Conservation (phyloP, 35 echinoderm and acorn worm genomes). For the Ophiothrix spiculata region DNA sequence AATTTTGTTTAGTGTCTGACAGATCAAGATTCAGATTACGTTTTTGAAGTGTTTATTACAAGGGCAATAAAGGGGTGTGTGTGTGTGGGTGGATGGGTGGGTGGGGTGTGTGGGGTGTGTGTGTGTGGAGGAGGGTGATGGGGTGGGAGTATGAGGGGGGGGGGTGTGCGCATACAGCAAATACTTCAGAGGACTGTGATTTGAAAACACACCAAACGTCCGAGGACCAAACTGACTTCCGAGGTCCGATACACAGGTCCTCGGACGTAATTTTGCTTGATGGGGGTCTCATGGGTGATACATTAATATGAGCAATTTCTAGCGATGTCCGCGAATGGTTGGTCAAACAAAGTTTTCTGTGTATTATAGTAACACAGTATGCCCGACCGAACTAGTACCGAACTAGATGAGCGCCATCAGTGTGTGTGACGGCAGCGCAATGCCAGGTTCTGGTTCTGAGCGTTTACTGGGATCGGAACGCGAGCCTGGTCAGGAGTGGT, state of each 20-base stretch:
- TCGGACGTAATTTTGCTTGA: not conserved
- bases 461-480: not conserved
- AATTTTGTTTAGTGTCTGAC: too few species aligned
- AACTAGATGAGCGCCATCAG: slow-evolving; percentile 7
- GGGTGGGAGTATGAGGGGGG: too few species aligned
- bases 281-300: slow-evolving; percentile 4
- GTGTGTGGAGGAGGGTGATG: too few species aligned
- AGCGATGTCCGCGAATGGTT: slow-evolving; percentile 6
- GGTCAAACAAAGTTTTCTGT: slow-evolving; percentile 4
- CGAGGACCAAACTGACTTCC: not conserved
- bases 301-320: slow-evolving; percentile 16
- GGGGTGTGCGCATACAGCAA: not conserved
- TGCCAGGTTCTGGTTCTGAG: not conserved
- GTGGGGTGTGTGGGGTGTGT: too few species aligned
- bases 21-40: too few species aligned
- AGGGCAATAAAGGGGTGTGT: too few species aligned
- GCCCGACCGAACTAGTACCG: not conserved
- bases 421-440: slow-evolving; percentile 10
- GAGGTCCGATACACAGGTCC: not conserved
- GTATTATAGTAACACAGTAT: slow-evolving; percentile 9
- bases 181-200: not conserved
- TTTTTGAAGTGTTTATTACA: too few species aligned
- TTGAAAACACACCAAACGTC: slow-evolving; percentile 15
- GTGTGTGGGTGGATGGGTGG: too few species aligned
- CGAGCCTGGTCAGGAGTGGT: not conserved